phyloP scores from a whole-genome alignment of 1,140 invertebrate species.

The Drosophila albomicans region DNA sequence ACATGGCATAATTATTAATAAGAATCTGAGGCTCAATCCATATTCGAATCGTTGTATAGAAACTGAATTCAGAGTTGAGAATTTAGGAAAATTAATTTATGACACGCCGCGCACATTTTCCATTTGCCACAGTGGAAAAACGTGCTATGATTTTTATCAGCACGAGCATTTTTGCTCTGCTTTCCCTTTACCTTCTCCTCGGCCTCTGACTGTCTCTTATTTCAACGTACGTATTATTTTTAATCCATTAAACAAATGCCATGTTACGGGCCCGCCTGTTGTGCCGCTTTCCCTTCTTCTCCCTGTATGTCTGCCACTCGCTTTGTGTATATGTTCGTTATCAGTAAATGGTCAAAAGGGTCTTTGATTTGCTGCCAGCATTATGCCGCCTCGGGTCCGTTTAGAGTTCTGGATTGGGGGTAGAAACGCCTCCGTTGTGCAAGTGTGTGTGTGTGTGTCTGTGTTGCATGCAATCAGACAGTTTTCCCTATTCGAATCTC shows the following conservation, averaged over 20 bases:
- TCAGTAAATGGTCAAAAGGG: constrained; percentile 71
- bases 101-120: constrained; percentile 74
- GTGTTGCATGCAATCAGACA: constrained; percentile 61
- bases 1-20: constrained; percentile 68
- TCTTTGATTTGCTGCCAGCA: constrained; percentile 64
- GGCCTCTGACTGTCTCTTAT: constrained; percentile 9
- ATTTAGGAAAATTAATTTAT: constrained; percentile 79
- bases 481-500: constrained; percentile 21
- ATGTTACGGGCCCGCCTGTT: constrained; percentile 57
- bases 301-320: neutral
- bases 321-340: constrained; percentile 57
- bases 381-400: constrained; percentile 44
- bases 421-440: constrained; percentile 68
- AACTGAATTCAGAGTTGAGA: constrained; percentile 51
- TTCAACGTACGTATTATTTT: constrained; percentile 70
- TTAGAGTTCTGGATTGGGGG: constrained; percentile 29
- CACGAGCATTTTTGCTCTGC: constrained; percentile 19
- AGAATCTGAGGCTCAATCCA: constrained; percentile 44
- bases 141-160: constrained; percentile 76
- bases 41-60: constrained; percentile 32
- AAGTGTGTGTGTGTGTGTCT: constrained; percentile 6
- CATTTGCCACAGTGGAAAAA: constrained; percentile 59
- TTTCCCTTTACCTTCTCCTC: constrained; percentile 14
- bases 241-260: constrained; percentile 83
- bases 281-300: constrained; percentile 3